Conservation (phyloP, 2,797 vertebrate species). For the Pterois miles region DNA sequence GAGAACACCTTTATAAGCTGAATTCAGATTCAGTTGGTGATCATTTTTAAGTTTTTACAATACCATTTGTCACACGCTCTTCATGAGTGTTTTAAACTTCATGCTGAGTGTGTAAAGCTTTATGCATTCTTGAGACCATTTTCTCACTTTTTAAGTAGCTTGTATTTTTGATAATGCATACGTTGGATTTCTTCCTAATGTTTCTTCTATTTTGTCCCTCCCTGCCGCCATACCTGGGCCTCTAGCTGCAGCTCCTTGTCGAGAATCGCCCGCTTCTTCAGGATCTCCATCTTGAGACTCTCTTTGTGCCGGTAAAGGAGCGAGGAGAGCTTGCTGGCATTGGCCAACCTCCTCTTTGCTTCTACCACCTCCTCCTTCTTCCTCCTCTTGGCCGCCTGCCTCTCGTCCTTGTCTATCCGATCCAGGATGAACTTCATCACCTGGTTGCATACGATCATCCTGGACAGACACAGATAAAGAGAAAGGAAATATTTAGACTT, state of each 20-base stretch:
- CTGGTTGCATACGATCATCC: slow-evolving; percentile 99
- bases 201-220: neutral
- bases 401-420: slow-evolving; percentile 97
- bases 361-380: slow-evolving; percentile 96
- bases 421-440: slow-evolving; percentile 98
- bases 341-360: slow-evolving; percentile 93
- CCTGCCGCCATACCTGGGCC: slow-evolving; percentile 86
- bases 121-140: neutral
- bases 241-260: slow-evolving; percentile 96
- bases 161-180: too few relatives aligned
- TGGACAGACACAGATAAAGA: slow-evolving; percentile 63
- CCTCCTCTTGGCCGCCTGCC: slow-evolving; percentile 91
- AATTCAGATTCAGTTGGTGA: neutral
- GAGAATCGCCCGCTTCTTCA: slow-evolving; percentile 94
- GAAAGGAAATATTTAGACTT: neutral
- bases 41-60: neutral
- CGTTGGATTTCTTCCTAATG: neutral
- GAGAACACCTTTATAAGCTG: neutral
- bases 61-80: neutral
- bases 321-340: slow-evolving; percentile 92
- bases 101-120: neutral
- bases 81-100: neutral
- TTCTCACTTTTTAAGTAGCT: neutral
- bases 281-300: slow-evolving; percentile 94
- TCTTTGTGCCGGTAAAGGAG: slow-evolving; percentile 97